Percentiles rank a stretch among this genome's conserved stretches.
These are phyloP conservation scores for Lytechinus pictus DNA, from an alignment of 35 echinoderm and acorn worm genomes.

Conservation along the genomic window DNA sequence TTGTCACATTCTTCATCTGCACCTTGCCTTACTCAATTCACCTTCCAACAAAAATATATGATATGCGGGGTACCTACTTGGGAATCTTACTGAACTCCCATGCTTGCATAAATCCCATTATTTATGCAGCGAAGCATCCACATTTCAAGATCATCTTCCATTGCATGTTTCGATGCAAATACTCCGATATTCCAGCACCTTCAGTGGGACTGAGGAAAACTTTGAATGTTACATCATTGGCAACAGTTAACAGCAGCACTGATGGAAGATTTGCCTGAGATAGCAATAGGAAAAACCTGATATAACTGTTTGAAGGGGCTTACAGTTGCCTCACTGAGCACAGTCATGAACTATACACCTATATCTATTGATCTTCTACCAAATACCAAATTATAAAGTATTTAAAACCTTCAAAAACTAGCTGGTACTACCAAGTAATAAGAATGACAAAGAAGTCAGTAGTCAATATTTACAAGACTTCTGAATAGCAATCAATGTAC, in stretches of 20 bases:
- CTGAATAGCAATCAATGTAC: no score
- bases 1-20: slow-evolving; percentile 63
- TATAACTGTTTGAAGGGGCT: no score
- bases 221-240: background rate
- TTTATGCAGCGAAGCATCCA: slow-evolving; percentile 85
- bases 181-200: slow-evolving; percentile 63
- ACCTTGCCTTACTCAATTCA: slow-evolving; percentile 60
- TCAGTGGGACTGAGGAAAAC: slow-evolving; percentile 27
- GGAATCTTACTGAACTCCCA: slow-evolving; percentile 61
- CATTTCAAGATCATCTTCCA: slow-evolving; percentile 76
- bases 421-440: no score
- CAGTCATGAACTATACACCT: no score
- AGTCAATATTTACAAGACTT: no score
- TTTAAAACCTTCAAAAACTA: no score
- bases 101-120: slow-evolving; percentile 71
- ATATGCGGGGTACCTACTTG: slow-evolving; percentile 56
- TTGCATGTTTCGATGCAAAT: slow-evolving; percentile 60
- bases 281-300: no score
- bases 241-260: background rate
- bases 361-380: no score
- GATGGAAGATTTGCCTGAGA: slow-evolving; percentile 24
- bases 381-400: no score
- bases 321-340: no score
- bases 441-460: no score
- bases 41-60: slow-evolving; percentile 50